These are phyloP conservation scores for Drosophila sp. DNA, from an alignment of 1,140 invertebrate species.

Conservation along the genomic window DNA sequence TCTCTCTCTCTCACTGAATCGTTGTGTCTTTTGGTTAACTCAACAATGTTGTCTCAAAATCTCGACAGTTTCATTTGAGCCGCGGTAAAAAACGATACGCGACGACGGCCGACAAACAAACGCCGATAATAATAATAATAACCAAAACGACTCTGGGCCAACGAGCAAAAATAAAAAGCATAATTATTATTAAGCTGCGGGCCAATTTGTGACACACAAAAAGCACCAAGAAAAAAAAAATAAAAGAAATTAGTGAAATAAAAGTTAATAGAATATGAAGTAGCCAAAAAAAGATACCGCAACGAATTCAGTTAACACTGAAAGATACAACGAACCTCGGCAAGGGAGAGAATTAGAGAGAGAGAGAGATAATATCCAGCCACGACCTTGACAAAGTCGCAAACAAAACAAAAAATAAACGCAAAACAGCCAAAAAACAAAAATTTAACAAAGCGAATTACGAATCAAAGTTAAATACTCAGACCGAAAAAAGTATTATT, in stretches of 20 bases:
- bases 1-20: not conserved
- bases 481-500: conserved; percentile 68
- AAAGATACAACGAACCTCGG: conserved; percentile 50
- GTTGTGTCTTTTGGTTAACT: conserved; percentile 7
- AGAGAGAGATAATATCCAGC: conserved; percentile 39
- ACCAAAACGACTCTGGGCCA: conserved; percentile 18
- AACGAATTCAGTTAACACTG: conserved; percentile 42
- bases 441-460: conserved; percentile 11
- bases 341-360: conserved; percentile 7
- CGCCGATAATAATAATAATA: conserved; percentile 28
- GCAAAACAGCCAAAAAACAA: conserved; percentile 44
- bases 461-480: conserved; percentile 45
- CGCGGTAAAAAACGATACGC: conserved; percentile 81
- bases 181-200: not conserved
- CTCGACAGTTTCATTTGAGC: conserved; percentile 81
- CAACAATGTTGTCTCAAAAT: conserved; percentile 44
- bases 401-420: conserved; percentile 41
- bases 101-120: conserved; percentile 45
- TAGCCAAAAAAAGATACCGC: conserved; percentile 39
- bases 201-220: conserved; percentile 9
- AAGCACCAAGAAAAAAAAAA: conserved; percentile 10
- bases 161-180: conserved; percentile 35
- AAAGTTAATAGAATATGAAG: conserved; percentile 19
- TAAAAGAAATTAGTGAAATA: conserved; percentile 5
- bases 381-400: conserved; percentile 73